Evolutionary conservation across 2,888 invertebrate species (phyloP), one percentile per base, ranked within the genome.

Genomic region (Diachrysia chrysitis): DNA sequence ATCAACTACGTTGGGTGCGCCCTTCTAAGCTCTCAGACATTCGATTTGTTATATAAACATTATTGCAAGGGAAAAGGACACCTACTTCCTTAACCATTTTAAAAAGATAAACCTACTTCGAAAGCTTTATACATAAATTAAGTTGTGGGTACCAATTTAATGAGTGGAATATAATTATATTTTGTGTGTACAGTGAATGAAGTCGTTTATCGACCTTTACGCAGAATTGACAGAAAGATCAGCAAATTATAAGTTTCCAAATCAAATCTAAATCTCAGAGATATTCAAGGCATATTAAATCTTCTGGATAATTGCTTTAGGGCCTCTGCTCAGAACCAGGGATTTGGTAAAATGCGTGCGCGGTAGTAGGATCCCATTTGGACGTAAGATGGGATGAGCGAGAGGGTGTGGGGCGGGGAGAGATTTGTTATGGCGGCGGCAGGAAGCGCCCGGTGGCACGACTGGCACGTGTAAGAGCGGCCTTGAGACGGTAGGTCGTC

Each of bases 401-500:
- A 73, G 82, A 85, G 87, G 84, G 86, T 85, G 87, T 87, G 88
- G 85, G 88, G 89, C 84, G 90, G 88, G 88, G 91, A 89, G 92
- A 87, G 91, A 92, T 92, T 93, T 93, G 93, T 93, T 93, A 93
- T 93, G 93, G 92, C 93, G 92, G 90, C 90, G 92, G 90, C 92
- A 92, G 93, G 91, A 92, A 93, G 91, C 92, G 91, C 87, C 90
- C 90, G 86, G 89, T 90, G 92, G 93, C 93, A 89, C 93, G 92
- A 81, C 88, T 86, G 92, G 92, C 93, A 92, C 94, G 94, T 92
- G 94, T 93, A 93, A 91, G 87, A 88, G 88, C 93, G 93, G 93
- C 94, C 94, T 94, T 94, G 94, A 93, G 93, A 93, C 94, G 89
- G 88, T 88, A 87, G 93, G 93, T 93, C 92, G 92, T 86, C 91